Conservation (phyloP, 2,113 vertebrate genomes). For the Dunckerocampus dactyliophorus region DNA sequence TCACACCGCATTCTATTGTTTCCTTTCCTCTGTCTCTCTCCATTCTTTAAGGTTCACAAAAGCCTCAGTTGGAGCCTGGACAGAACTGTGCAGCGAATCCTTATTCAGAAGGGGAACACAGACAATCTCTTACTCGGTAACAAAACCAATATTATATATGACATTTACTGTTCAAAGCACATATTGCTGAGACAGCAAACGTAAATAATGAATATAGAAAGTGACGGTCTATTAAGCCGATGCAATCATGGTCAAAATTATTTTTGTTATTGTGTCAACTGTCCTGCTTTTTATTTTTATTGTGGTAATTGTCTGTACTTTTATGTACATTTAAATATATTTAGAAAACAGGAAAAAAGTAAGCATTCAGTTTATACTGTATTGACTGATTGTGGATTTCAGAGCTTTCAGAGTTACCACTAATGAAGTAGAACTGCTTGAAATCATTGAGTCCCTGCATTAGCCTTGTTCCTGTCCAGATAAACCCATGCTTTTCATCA, state of each 20-base stretch:
- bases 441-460: neutral
- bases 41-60: slow-evolving; percentile 78
- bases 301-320: neutral
- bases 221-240: neutral
- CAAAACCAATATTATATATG: slow-evolving; percentile 3
- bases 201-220: slow-evolving; percentile 5
- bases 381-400: too few species aligned
- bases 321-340: too few species aligned
- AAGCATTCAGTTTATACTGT: too few species aligned
- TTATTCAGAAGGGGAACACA: slow-evolving; percentile 76
- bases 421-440: neutral
- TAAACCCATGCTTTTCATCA: neutral
- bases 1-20: slow-evolving; percentile 1
- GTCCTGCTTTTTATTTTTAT: neutral
- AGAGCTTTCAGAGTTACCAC: too few species aligned
- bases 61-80: slow-evolving; percentile 78
- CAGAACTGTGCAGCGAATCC: slow-evolving; percentile 73
- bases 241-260: neutral
- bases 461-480: too few species aligned
- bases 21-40: neutral
- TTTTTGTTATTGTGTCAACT: neutral
- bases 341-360: too few species aligned
- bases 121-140: slow-evolving; percentile 80
- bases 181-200: neutral
- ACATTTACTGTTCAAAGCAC: slow-evolving; percentile 15